phyloP scores from a whole-genome alignment of 2,888 invertebrate species.

The Callyntrura guangdongensis region DNA sequence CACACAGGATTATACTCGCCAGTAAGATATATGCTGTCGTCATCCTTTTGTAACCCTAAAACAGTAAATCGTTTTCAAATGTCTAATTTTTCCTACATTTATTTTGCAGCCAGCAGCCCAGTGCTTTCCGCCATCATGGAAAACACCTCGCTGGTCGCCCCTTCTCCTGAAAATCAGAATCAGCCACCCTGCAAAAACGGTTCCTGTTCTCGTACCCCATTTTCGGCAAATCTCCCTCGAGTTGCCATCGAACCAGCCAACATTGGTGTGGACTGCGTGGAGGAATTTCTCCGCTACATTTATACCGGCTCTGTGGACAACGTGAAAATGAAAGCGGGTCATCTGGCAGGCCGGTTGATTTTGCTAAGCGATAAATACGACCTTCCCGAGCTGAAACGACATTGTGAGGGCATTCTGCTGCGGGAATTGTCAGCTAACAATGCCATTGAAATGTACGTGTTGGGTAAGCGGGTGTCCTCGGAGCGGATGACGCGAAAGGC shows the following conservation, averaged over 20 bases:
- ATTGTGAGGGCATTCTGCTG: constrained; percentile 80
- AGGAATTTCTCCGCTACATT: constrained; percentile 81
- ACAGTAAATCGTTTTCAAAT: too few relatives aligned
- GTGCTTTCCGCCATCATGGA: constrained; percentile 79
- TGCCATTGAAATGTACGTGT: constrained; percentile 81
- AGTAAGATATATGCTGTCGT: constrained; percentile 65
- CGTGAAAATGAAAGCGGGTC: constrained; percentile 50
- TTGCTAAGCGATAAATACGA: constrained; percentile 75
- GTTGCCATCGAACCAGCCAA: constrained; percentile 58
- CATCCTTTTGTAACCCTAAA: background rate
- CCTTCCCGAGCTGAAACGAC: constrained; percentile 79
- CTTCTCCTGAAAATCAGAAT: constrained; percentile 45
- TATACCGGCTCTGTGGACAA: constrained; percentile 82
- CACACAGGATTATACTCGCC: constrained; percentile 82
- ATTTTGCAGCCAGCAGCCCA: constrained; percentile 80
- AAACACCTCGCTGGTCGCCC: constrained; percentile 55
- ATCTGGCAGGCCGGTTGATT: constrained; percentile 75
- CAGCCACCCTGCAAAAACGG: constrained; percentile 44
- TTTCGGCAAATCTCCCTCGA: constrained; percentile 51
- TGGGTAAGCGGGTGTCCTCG: constrained; percentile 79
- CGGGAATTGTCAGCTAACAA: constrained; percentile 75
- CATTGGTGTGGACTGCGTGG: constrained; percentile 68
- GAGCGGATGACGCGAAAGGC: constrained; percentile 77
- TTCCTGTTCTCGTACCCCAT: background rate
- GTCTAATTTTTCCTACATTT: too few relatives aligned